phyloP scores from a whole-genome alignment of 30 jellyfish, hydroid and myxozoan genomes.

The Phacellophora camtschatica region DNA sequence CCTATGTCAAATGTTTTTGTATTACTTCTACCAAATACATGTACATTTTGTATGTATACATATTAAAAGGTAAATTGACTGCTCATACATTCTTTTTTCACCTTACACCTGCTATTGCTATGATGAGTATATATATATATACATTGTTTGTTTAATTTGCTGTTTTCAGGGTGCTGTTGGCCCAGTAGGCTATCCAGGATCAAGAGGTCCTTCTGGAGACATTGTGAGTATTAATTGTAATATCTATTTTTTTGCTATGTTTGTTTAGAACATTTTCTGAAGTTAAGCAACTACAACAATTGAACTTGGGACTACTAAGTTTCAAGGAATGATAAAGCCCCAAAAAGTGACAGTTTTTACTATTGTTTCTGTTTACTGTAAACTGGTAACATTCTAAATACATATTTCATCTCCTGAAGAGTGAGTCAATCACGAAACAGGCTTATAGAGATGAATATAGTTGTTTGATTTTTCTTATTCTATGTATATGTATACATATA shows the following conservation, averaged over 20 bases:
- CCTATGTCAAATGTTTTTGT: background rate
- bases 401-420: no score
- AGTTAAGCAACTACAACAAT: no score
- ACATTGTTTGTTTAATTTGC: no score
- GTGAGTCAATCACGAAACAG: no score
- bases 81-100: background rate
- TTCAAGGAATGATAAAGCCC: no score
- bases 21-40: background rate
- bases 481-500: no score
- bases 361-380: background rate
- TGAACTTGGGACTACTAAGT: no score
- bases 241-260: no score
- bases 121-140: background rate
- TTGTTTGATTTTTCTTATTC: no score
- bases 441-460: no score
- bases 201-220: slow-evolving; percentile 89
- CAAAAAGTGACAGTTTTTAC: background rate
- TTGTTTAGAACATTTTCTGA: no score
- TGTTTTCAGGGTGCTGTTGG: slow-evolving; percentile 72
- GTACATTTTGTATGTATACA: background rate
- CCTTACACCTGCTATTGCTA: background rate
- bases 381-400: no score
- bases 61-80: background rate
- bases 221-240: slow-evolving; percentile 67
- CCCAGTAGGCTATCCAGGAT: slow-evolving; percentile 86